These are phyloP conservation scores for Muschampia plurimacula DNA, from an alignment of 2,888 invertebrate genomes.

Conservation along the genomic window DNA sequence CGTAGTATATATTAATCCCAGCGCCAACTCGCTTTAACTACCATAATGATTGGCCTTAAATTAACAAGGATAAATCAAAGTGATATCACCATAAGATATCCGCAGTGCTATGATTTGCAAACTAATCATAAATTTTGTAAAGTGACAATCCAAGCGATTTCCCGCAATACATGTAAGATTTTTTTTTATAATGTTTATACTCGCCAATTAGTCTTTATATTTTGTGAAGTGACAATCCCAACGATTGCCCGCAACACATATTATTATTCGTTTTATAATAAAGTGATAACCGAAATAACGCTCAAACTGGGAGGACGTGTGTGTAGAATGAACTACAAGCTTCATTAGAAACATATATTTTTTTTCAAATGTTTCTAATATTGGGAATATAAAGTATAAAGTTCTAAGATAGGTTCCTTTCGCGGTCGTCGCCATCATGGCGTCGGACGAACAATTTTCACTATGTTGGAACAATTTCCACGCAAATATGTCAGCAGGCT, in stretches of 20 bases:
- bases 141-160: too few relatives aligned
- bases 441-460: slow-evolving; percentile 91
- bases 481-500: slow-evolving; percentile 89
- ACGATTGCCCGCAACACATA: too few relatives aligned
- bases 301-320: slow-evolving; percentile 80
- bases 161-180: too few relatives aligned
- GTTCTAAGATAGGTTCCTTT: slow-evolving; percentile 78
- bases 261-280: too few relatives aligned
- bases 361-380: slow-evolving; percentile 81
- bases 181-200: too few relatives aligned
- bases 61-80: too few relatives aligned
- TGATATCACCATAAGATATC: slow-evolving; percentile 60
- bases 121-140: too few relatives aligned
- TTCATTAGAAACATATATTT: slow-evolving; percentile 68
- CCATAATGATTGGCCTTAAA: slow-evolving; percentile 40
- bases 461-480: slow-evolving; percentile 92
- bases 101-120: too few relatives aligned
- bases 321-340: slow-evolving; percentile 65
- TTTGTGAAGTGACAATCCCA: too few relatives aligned
- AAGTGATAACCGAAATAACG: slow-evolving; percentile 56
- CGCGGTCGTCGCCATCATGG: slow-evolving; percentile 86
- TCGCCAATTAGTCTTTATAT: too few relatives aligned
- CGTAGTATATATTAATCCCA: too few relatives aligned
- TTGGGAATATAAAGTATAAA: slow-evolving; percentile 81
- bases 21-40: too few relatives aligned